These are phyloP conservation scores for Kryptolebias marmoratus DNA, from an alignment of 2,113 vertebrate genomes.

Conservation along the genomic window DNA sequence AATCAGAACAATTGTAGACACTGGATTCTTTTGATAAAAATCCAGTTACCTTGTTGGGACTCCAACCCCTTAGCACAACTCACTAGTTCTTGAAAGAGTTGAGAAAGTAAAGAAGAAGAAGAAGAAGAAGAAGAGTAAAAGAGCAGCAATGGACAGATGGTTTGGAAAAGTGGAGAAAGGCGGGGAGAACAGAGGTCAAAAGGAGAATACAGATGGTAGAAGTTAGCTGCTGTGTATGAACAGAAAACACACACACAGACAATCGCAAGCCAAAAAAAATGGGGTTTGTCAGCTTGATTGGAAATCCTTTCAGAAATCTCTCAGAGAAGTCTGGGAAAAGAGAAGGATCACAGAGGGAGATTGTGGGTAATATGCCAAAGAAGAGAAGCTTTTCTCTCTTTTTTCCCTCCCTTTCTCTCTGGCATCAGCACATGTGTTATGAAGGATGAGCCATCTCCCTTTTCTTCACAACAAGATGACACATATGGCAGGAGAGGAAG, in stretches of 20 bases:
- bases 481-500: constrained; percentile 42
- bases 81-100: not conserved
- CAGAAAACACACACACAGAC: constrained; percentile 15
- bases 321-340: constrained; percentile 46
- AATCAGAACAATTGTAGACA: too few relatives aligned
- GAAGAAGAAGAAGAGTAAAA: not conserved
- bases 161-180: not conserved
- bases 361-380: constrained; percentile 55
- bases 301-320: constrained; percentile 62
- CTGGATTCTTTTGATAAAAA: not conserved
- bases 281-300: constrained; percentile 53
- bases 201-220: constrained; percentile 19
- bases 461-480: constrained; percentile 31
- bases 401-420: not conserved
- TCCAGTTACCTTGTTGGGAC: not conserved
- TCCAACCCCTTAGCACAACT: not conserved
- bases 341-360: constrained; percentile 52
- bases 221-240: constrained; percentile 6
- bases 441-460: constrained; percentile 45
- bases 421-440: constrained; percentile 66
- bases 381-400: constrained; percentile 53
- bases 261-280: constrained; percentile 45
- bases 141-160: constrained; percentile 5
- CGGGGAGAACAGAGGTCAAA: constrained; percentile 45
- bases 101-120: not conserved